Conservation (phyloP, 1,140 invertebrate species). For the Helicoverpa zea region DNA sequence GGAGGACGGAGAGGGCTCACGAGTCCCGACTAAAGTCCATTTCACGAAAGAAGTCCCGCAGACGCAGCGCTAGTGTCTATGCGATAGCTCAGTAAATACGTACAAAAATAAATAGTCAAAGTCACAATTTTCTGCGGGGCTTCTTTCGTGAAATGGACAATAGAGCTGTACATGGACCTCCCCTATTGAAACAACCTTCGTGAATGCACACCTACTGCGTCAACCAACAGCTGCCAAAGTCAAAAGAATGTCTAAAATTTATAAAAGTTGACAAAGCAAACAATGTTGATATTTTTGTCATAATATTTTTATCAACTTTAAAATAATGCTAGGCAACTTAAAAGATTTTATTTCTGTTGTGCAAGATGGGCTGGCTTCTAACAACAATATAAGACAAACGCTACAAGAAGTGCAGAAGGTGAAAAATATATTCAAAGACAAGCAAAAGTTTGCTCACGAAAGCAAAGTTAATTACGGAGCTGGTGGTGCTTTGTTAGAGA, state of each 20-base stretch:
- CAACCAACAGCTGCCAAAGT: background rate
- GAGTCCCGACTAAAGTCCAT: too few relatives aligned
- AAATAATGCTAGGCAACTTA: conserved; percentile 79
- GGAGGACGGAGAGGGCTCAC: too few relatives aligned
- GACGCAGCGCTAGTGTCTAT: too few relatives aligned
- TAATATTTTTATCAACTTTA: conserved; percentile 43
- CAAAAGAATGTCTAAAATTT: background rate
- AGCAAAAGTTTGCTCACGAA: conserved; percentile 71
- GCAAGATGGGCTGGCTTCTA: conserved; percentile 79
- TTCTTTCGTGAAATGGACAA: too few relatives aligned
- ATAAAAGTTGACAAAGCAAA: conserved; percentile 41
- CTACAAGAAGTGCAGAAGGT: conserved; percentile 82
- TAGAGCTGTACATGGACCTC: too few relatives aligned
- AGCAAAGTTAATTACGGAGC: conserved; percentile 80
- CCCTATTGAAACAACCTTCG: background rate
- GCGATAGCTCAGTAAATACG: too few relatives aligned
- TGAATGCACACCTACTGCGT: background rate
- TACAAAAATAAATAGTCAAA: too few relatives aligned
- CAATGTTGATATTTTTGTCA: conserved; percentile 33
- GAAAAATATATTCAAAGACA: conserved; percentile 81
- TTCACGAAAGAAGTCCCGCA: too few relatives aligned
- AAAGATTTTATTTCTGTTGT: conserved; percentile 83
- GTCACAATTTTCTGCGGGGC: too few relatives aligned
- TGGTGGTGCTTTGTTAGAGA: conserved; percentile 75
- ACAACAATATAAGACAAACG: conserved; percentile 78